These are phyloP conservation scores for Procambarus virginalis DNA, from an alignment of 1,140 invertebrate genomes.

Conservation along the genomic window DNA sequence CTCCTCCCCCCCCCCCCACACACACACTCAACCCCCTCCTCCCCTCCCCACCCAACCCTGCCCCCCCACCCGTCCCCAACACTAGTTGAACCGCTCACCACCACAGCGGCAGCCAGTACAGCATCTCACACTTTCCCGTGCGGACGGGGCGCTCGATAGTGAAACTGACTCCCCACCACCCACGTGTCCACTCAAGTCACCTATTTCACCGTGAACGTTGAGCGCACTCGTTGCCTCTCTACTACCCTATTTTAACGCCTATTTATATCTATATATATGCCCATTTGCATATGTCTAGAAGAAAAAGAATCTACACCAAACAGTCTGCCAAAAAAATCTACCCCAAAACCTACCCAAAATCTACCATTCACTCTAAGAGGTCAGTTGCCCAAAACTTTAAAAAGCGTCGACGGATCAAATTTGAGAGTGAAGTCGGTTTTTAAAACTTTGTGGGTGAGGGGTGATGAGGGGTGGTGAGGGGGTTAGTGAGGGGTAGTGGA, in stretches of 20 bases:
- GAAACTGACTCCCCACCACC: constrained; percentile 42
- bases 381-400: no score
- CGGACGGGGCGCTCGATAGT: constrained; percentile 55
- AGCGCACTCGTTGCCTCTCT: no score
- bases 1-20: not conserved
- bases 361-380: no score
- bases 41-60: not conserved
- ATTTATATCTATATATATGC: not conserved
- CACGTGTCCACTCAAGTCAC: constrained; percentile 50
- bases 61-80: not conserved
- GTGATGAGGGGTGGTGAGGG: no score
- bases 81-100: constrained; percentile 25
- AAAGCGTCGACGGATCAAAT: no score
- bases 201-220: constrained; percentile 5
- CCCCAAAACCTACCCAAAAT: no score
- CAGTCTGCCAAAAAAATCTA: no score
- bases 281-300: not conserved
- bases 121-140: constrained; percentile 56
- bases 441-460: no score
- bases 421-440: no score
- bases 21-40: not conserved
- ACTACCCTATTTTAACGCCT: not conserved
- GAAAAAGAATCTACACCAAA: no score
- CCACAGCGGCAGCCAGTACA: constrained; percentile 50
- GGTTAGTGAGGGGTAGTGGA: no score